Conservation (phyloP, 2,888 invertebrate species). For the Melieria omissa region DNA sequence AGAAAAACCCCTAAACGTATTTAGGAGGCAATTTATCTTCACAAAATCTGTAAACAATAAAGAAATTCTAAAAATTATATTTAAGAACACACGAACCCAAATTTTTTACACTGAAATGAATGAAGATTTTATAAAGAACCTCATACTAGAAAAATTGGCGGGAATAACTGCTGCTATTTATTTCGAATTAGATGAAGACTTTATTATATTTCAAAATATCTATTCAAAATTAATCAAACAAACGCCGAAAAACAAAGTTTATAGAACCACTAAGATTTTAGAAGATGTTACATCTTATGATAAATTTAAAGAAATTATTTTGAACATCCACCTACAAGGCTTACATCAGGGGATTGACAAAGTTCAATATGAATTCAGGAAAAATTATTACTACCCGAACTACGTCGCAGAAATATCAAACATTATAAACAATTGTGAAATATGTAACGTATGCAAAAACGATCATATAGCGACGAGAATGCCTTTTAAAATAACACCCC, state of each 20-base stretch:
- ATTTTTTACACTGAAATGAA: too few species aligned
- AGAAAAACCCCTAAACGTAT: too few species aligned
- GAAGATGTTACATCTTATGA: too few species aligned
- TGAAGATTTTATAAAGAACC: constrained; percentile 1
- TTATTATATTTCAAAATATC: constrained; percentile 6
- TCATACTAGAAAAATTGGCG: background rate
- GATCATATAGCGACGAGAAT: constrained; percentile 39
- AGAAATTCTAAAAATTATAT: constrained; percentile 8
- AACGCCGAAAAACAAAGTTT: background rate
- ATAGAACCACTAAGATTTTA: constrained; percentile 13
- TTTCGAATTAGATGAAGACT: background rate
- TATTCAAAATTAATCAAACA: background rate
- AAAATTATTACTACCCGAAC: background rate
- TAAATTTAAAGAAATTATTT: constrained; percentile 6
- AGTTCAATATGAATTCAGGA: background rate
- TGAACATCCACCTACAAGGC: constrained; percentile 15
- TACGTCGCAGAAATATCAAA: constrained; percentile 36
- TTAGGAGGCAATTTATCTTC: too few species aligned
- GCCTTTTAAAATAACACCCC: constrained; percentile 39
- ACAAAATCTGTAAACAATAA: background rate
- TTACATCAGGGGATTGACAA: constrained; percentile 39
- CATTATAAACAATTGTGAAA: constrained; percentile 37
- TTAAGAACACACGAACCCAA: background rate
- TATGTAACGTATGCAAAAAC: constrained; percentile 40
- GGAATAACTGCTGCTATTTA: background rate